Conservation (phyloP, 35 echinoderm and acorn worm genomes). For the Acanthaster planci region DNA sequence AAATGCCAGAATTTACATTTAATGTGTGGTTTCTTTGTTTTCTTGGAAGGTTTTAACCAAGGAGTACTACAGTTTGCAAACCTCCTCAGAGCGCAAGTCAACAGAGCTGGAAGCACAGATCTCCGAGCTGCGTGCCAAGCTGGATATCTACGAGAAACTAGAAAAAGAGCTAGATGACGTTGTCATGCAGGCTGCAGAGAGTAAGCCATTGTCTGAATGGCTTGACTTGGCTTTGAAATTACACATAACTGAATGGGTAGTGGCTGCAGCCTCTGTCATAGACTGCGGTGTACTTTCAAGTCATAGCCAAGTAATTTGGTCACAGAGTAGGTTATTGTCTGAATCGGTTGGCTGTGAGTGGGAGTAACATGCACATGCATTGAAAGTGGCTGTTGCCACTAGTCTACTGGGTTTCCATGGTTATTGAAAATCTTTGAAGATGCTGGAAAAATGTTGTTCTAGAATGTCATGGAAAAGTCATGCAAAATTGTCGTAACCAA, state of each 20-base stretch:
- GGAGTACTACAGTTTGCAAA: constrained; percentile 91
- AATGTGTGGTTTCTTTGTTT: too few species aligned
- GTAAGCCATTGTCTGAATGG: constrained; percentile 43
- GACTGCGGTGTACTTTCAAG: not conserved
- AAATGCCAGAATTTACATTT: too few species aligned
- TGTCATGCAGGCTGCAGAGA: constrained; percentile 96
- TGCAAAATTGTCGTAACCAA: too few species aligned
- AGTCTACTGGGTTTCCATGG: too few species aligned
- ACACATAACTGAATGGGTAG: not conserved
- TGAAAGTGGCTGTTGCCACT: too few species aligned
- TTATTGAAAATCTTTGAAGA: too few species aligned
- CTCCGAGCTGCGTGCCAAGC: constrained; percentile 61
- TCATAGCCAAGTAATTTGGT: too few species aligned
- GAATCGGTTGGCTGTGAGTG: too few species aligned
- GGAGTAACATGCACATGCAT: too few species aligned
- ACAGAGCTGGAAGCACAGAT: constrained; percentile 79
- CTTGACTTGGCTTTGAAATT: not conserved
- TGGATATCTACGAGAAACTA: constrained; percentile 89
- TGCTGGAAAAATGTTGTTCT: too few species aligned
- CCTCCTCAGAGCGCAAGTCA: constrained; percentile 59
- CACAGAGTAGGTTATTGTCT: too few species aligned
- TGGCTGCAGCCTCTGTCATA: not conserved
- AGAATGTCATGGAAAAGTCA: too few species aligned
- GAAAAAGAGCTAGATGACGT: constrained; percentile 97
- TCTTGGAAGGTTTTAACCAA: constrained; percentile 97